Evolutionary conservation across 2,888 invertebrate genomes (phyloP).

Genomic region (Gari tellinella): DNA sequence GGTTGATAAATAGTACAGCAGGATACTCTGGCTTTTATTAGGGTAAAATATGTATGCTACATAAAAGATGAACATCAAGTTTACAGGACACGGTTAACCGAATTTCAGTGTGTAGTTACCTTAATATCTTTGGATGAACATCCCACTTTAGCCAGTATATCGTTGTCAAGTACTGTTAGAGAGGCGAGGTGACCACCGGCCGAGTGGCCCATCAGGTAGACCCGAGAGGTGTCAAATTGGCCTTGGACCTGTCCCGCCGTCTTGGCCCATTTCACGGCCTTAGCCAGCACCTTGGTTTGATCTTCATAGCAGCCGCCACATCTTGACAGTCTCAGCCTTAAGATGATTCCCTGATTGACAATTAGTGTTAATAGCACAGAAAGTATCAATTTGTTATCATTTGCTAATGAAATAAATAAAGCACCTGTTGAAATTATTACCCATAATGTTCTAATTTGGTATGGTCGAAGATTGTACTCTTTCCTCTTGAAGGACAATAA

Average conservation of each 20-base stretch:
- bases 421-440: background rate
- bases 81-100: no score
- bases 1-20: no score
- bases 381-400: background rate
- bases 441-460: slow-evolving; percentile 3
- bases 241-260: slow-evolving; percentile 31
- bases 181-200: slow-evolving; percentile 73
- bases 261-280: slow-evolving; percentile 58
- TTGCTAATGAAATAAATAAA: background rate
- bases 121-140: slow-evolving; percentile 49
- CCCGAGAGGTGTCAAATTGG: slow-evolving; percentile 28
- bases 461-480: slow-evolving; percentile 11
- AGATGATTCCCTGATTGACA: slow-evolving; percentile 47
- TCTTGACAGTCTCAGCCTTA: slow-evolving; percentile 35
- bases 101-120: no score
- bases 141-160: slow-evolving; percentile 28
- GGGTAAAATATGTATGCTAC: background rate
- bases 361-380: slow-evolving; percentile 34
- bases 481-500: slow-evolving; percentile 21
- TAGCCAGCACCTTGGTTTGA: slow-evolving; percentile 59
- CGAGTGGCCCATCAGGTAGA: slow-evolving; percentile 74
- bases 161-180: slow-evolving; percentile 45
- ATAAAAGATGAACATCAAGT: no score
- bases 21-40: no score
- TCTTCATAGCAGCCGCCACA: slow-evolving; percentile 29